Evolutionary conservation across 2,888 invertebrate genomes (phyloP), one percentile per base, ranked within the genome.

Genomic region (Philopedon plagiatum): DNA sequence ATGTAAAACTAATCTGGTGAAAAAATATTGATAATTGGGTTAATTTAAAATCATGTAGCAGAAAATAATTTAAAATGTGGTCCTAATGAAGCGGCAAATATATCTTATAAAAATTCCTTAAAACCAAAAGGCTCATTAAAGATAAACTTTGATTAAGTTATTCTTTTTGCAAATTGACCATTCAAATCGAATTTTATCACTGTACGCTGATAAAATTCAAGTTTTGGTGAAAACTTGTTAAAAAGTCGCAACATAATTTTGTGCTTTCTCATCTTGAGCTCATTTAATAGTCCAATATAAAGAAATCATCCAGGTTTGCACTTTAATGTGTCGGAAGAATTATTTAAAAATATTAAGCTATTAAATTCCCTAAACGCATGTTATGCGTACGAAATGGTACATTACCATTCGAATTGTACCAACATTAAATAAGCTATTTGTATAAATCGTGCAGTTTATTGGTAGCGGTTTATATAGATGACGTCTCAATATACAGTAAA

Each of bases 401-500:
- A 58, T 70, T 70, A 70, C 70, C 63, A 70, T 64, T 63, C 56
- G 49, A 49, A 63, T 54, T 58, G 49, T 56, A 62, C 57, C 49
- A 34, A 37, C 64, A 57, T 63, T 69, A 69, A 69, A 56, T 18
- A 19, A 5, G 51, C 62, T 26, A 26, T 64, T 46, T 57, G 23
- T 58, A 70, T 70, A 70, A 70, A 70, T 70, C 58, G 34, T 2
- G 26, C 15, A 58, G 56, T 70, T 70, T 70, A 70, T 64, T 58
- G 64, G 70, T 39, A 13, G 32, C 61, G 19, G 70, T 63, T 70
- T 64, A 58, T 46, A 62, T 37, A 21, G 41, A 41, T 49, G 64
- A 70, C 70, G 39, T 63, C 70, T 70, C 70, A 64, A 70, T 70
- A 64, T 58, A 49, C 63, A 58, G 58, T 64, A 58, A 70, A 63